Percentiles rank a stretch among this genome's conserved stretches.
Evolutionary conservation across 2,888 invertebrate genomes (phyloP).

Genomic region (Teinopalpus imperialis): DNA sequence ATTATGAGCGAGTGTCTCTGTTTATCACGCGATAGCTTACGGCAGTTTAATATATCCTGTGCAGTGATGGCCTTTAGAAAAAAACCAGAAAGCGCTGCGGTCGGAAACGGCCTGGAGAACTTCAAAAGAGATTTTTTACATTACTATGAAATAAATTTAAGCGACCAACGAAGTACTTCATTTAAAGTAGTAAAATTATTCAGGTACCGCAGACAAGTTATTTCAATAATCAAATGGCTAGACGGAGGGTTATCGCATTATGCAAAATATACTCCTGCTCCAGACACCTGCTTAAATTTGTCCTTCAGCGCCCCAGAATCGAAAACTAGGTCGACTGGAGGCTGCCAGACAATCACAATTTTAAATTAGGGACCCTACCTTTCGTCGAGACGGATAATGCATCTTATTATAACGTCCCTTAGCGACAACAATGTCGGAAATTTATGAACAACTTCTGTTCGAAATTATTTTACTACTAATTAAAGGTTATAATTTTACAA

Average conservation of each 20-base stretch:
- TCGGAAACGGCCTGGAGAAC: too few relatives aligned
- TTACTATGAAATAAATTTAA: too few relatives aligned
- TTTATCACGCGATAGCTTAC: too few relatives aligned
- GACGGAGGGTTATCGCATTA: slow-evolving; percentile 64
- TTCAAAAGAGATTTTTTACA: too few relatives aligned
- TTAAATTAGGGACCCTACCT: slow-evolving; percentile 66
- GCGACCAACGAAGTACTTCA: too few relatives aligned
- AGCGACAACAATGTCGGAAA: slow-evolving; percentile 28
- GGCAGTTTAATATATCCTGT: too few relatives aligned
- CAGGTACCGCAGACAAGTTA: slow-evolving; percentile 27
- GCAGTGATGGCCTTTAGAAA: too few relatives aligned
- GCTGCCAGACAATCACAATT: slow-evolving; percentile 77
- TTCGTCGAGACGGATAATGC: slow-evolving; percentile 37
- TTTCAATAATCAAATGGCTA: slow-evolving; percentile 52
- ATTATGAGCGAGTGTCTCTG: too few relatives aligned
- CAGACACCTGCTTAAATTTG: slow-evolving; percentile 67
- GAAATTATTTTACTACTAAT: too few relatives aligned
- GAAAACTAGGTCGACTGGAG: slow-evolving; percentile 70
- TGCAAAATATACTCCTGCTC: slow-evolving; percentile 58
- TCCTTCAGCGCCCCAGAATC: slow-evolving; percentile 68
- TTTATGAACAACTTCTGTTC: too few relatives aligned
- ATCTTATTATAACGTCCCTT: slow-evolving; percentile 33
- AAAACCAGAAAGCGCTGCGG: too few relatives aligned
- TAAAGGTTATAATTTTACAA: too few relatives aligned
- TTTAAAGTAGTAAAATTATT: slow-evolving; percentile 24